Percentiles rank a stretch among this genome's conserved stretches.
phyloP scores from a whole-genome alignment of 2,113 vertebrate genomes.

The Electrona antarctica region DNA sequence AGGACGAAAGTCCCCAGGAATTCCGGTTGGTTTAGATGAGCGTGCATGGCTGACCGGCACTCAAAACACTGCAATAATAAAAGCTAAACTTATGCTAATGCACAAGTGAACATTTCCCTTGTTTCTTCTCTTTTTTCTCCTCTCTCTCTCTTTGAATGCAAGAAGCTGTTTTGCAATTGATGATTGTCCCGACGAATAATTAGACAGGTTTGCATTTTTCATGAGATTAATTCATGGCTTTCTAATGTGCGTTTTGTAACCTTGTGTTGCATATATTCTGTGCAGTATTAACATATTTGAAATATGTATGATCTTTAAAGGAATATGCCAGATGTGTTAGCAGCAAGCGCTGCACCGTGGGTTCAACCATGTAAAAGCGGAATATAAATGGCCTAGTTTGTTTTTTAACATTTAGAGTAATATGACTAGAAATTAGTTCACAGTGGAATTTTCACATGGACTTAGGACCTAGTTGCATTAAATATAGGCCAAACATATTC shows the following conservation, averaged over 20 bases:
- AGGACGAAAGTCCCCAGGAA: slow-evolving; percentile 44
- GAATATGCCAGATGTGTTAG: slow-evolving; percentile 57
- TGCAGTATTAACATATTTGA: slow-evolving; percentile 66
- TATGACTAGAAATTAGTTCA: slow-evolving; percentile 29
- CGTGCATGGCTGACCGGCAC: slow-evolving; percentile 30
- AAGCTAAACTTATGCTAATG: slow-evolving; percentile 43
- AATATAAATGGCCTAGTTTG: slow-evolving; percentile 49
- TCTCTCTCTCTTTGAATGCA: slow-evolving; percentile 37
- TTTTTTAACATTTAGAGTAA: slow-evolving; percentile 38
- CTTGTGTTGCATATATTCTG: slow-evolving; percentile 47
- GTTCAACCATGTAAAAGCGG: slow-evolving; percentile 47
- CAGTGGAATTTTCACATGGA: slow-evolving; percentile 21
- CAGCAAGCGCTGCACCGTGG: slow-evolving; percentile 18
- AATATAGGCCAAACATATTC: slow-evolving; percentile 17
- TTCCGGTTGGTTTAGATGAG: slow-evolving; percentile 44
- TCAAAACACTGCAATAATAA: slow-evolving; percentile 33
- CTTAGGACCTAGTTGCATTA: slow-evolving; percentile 35
- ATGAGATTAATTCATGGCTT: slow-evolving; percentile 66
- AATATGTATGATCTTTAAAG: slow-evolving; percentile 68
- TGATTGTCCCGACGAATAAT: slow-evolving; percentile 60
- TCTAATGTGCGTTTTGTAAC: slow-evolving; percentile 65
- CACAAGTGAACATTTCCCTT: slow-evolving; percentile 9
- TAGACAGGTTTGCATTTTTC: slow-evolving; percentile 69
- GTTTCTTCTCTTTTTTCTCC: slow-evolving; percentile 37
- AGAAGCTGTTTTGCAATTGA: slow-evolving; percentile 66